phyloP scores from a whole-genome alignment of 2,888 invertebrate genomes.

The Oscheius sp. region DNA sequence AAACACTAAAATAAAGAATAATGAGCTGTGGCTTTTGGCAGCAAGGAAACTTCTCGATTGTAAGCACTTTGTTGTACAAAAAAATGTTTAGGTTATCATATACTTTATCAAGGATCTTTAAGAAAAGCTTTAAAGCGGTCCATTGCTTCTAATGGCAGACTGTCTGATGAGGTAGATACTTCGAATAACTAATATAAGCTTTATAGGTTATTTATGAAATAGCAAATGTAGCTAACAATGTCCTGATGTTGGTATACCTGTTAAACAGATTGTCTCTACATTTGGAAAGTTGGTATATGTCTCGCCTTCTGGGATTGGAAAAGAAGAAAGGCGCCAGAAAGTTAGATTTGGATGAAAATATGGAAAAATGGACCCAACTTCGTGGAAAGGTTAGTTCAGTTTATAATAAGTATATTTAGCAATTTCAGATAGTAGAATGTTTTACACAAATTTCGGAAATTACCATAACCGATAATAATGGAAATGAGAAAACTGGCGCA shows the following conservation, averaged over 20 bases:
- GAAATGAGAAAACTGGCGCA: constrained; percentile 25
- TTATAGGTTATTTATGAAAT: neutral
- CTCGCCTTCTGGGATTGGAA: constrained; percentile 6
- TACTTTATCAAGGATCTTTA: neutral
- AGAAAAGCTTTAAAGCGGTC: neutral
- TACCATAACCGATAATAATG: constrained; percentile 12
- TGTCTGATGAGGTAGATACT: neutral
- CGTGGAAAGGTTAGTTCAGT: constrained; percentile 35
- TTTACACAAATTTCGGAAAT: constrained; percentile 25
- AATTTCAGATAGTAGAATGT: constrained; percentile 18
- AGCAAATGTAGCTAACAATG: constrained; percentile 1
- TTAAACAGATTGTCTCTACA: constrained; percentile 29
- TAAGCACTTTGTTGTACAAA: neutral
- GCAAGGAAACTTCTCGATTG: constrained; percentile 5
- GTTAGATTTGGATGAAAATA: constrained; percentile 38
- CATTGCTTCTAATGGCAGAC: neutral
- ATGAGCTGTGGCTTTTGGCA: neutral
- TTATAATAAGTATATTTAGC: neutral
- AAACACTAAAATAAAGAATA: constrained; percentile 20
- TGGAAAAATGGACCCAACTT: constrained; percentile 36
- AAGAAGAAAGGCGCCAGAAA: constrained; percentile 30
- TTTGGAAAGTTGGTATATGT: constrained; percentile 34
- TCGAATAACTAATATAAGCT: neutral
- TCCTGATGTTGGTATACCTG: constrained; percentile 44
- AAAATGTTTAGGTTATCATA: neutral